Evolutionary conservation across 30 jellyfish, hydroid and myxozoan genomes (phyloP).

Genomic region (Aurelia coerulea): DNA sequence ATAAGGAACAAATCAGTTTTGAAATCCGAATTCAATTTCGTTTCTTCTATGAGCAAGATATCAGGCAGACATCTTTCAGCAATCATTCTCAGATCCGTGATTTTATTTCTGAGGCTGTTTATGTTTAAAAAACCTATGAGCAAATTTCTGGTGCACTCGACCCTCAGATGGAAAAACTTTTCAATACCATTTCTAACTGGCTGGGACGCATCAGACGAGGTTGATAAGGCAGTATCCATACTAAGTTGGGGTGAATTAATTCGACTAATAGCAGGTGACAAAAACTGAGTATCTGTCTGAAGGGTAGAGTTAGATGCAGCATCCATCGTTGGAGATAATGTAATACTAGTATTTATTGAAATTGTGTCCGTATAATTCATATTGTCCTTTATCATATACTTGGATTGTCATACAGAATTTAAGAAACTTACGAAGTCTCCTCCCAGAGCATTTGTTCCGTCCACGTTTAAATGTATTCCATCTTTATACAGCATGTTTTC

Average conservation of each 20-base stretch:
- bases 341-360: not conserved
- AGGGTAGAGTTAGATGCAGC: not conserved
- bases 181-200: not conserved
- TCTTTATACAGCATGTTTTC: not conserved
- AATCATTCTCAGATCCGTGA: slow-evolving; percentile 40
- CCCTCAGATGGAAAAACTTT: not conserved
- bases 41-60: slow-evolving; percentile 11
- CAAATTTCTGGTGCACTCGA: slow-evolving; percentile 8
- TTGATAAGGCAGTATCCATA: too few species aligned
- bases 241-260: too few species aligned
- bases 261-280: too few species aligned
- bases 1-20: slow-evolving; percentile 25
- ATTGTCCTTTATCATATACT: too few species aligned
- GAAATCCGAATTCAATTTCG: slow-evolving; percentile 22
- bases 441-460: slow-evolving; percentile 4
- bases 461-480: not conserved
- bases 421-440: not conserved
- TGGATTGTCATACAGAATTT: not conserved
- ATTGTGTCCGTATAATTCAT: not conserved
- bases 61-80: slow-evolving; percentile 24
- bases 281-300: too few species aligned
- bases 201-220: too few species aligned
- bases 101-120: slow-evolving; percentile 40
- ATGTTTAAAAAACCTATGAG: slow-evolving; percentile 22
- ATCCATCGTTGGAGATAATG: not conserved